Percentiles rank a stretch among this genome's conserved stretches.
These are phyloP conservation scores for Chironex yamaguchii DNA, from an alignment of 30 jellyfish, hydroid and myxozoan species.

Conservation along the genomic window DNA sequence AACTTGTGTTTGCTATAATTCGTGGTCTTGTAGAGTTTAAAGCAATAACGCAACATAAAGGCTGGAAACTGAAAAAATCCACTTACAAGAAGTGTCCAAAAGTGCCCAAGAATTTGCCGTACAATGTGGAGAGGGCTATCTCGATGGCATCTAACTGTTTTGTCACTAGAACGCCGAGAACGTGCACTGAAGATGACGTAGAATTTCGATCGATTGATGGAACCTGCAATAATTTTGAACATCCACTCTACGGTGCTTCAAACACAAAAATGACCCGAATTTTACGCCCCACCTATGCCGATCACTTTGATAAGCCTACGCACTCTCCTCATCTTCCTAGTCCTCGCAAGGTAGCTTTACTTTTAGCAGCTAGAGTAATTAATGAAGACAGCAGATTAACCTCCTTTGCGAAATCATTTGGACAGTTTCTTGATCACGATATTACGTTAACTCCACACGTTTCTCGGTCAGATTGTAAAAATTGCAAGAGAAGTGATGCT, in stretches of 20 bases:
- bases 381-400: background rate
- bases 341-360: background rate
- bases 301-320: background rate
- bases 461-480: background rate
- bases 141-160: too few relatives aligned
- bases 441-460: background rate
- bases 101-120: too few relatives aligned
- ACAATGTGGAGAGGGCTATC: too few relatives aligned
- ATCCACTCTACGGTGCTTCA: background rate
- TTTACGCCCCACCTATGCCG: background rate
- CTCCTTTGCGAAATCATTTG: background rate
- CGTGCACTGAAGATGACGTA: background rate
- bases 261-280: background rate
- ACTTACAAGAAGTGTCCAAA: too few relatives aligned
- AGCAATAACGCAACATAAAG: too few relatives aligned
- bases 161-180: too few relatives aligned
- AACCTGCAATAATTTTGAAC: background rate
- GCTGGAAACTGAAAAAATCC: too few relatives aligned
- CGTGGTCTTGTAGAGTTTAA: too few relatives aligned
- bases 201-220: background rate
- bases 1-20: too few relatives aligned
- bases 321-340: background rate
- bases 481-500: background rate
- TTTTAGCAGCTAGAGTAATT: background rate
- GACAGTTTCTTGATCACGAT: constrained; percentile 40